Conservation (phyloP, 30 jellyfish, hydroid and myxozoan genomes). For the Cassiopea xamachana region DNA sequence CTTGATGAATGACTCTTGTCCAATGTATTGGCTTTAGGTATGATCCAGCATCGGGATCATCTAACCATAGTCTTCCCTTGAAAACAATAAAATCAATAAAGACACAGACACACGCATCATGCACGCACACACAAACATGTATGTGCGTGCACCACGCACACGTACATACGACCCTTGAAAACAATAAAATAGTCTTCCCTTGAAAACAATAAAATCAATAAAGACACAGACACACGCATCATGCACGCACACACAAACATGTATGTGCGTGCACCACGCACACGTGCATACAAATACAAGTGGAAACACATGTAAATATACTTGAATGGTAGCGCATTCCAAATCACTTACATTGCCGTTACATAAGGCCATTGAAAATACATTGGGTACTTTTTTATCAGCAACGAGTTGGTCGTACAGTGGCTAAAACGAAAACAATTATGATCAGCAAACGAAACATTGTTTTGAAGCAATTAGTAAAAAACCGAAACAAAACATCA, state of each 20-base stretch:
- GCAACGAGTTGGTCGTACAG: constrained; percentile 92
- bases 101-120: neutral
- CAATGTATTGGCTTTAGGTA: constrained; percentile 89
- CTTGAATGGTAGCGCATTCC: too few relatives aligned
- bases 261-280: too few relatives aligned
- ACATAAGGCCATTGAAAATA: constrained; percentile 90
- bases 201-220: neutral
- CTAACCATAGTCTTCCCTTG: constrained; percentile 92
- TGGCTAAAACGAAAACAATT: constrained; percentile 57
- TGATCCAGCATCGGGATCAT: constrained; percentile 84
- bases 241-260: too few relatives aligned
- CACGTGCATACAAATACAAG: too few relatives aligned
- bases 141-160: too few relatives aligned
- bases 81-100: neutral
- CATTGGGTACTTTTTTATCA: constrained; percentile 88
- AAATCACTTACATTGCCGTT: constrained; percentile 92
- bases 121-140: too few relatives aligned
- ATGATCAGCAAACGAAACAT: neutral
- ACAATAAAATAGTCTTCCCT: constrained; percentile 88
- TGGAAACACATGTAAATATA: too few relatives aligned
- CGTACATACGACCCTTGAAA: too few relatives aligned
- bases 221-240: neutral
- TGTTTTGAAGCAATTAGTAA: neutral
- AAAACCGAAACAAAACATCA: too few relatives aligned
- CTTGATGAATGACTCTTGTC: constrained; percentile 95